Percentiles rank a stretch among this genome's conserved stretches.
Evolutionary conservation across 2,888 invertebrate genomes (phyloP).

Genomic region (Heliconius hortense): DNA sequence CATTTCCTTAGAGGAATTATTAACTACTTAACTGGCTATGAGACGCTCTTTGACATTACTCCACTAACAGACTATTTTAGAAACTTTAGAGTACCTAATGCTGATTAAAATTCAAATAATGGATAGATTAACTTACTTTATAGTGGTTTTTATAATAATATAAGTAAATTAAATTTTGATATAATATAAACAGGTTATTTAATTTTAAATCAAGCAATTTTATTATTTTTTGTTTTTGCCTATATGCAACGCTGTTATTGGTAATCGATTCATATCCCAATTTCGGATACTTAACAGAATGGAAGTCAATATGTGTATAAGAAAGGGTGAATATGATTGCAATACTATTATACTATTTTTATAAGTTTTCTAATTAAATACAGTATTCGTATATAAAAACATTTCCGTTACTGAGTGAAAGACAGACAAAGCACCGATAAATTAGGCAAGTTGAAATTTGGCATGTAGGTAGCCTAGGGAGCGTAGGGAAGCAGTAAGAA

Average conservation of each 20-base stretch:
- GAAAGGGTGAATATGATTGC: not conserved
- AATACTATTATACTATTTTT: too few species aligned
- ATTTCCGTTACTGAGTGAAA: too few species aligned
- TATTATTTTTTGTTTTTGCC: too few species aligned
- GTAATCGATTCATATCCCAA: not conserved
- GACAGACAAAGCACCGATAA: too few species aligned
- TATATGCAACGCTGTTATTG: not conserved
- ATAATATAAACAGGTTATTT: too few species aligned
- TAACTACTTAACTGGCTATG: conserved; percentile 54
- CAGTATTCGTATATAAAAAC: too few species aligned
- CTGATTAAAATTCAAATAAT: not conserved
- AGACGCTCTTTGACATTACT: conserved; percentile 51
- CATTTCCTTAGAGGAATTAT: conserved; percentile 62
- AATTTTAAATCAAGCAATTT: too few species aligned
- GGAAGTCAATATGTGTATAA: not conserved
- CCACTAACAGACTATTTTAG: conserved; percentile 45
- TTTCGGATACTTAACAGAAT: not conserved
- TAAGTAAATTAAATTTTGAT: not conserved
- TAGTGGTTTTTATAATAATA: not conserved
- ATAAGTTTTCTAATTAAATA: too few species aligned
- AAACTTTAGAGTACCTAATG: conserved; percentile 31
- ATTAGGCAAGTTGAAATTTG: too few species aligned
- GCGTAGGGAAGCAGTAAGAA: too few species aligned
- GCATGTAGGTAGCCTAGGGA: too few species aligned
- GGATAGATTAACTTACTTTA: not conserved